These are phyloP conservation scores for Halyomorpha halys DNA, from an alignment of 1,140 invertebrate species.

Conservation along the genomic window DNA sequence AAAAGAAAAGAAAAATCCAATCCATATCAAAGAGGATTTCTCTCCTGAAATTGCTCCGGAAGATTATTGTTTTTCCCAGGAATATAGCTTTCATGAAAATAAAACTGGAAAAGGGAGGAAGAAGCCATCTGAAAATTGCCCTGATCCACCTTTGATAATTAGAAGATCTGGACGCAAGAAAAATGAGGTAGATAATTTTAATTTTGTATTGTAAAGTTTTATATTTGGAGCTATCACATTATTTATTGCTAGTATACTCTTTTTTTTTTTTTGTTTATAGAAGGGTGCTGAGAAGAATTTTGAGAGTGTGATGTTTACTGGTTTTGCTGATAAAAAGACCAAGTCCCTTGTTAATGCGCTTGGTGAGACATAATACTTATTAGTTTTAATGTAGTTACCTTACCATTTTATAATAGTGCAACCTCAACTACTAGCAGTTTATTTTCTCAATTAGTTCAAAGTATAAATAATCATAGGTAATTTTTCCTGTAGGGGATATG, in stretches of 20 bases:
- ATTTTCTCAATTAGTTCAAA: too few species aligned
- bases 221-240: neutral
- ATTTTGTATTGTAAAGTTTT: neutral
- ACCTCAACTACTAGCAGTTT: too few species aligned
- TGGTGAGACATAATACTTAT: constrained; percentile 14
- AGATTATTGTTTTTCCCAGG: constrained; percentile 1
- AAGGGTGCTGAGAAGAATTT: neutral
- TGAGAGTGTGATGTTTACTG: constrained; percentile 25
- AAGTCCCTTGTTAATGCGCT: constrained; percentile 18
- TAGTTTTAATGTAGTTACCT: too few species aligned
- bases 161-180: constrained; percentile 2
- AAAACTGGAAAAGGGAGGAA: neutral
- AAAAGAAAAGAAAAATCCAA: too few species aligned
- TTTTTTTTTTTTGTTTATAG: neutral
- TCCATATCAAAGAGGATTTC: too few species aligned
- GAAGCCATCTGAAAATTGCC: neutral
- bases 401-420: too few species aligned
- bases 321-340: constrained; percentile 16
- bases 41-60: neutral
- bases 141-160: neutral
- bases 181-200: neutral
- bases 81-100: constrained; percentile 2
- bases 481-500: too few species aligned
- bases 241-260: neutral
- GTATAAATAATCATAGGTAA: too few species aligned